phyloP scores from a whole-genome alignment of 2,888 invertebrate species.

The Pheosia tremula region DNA sequence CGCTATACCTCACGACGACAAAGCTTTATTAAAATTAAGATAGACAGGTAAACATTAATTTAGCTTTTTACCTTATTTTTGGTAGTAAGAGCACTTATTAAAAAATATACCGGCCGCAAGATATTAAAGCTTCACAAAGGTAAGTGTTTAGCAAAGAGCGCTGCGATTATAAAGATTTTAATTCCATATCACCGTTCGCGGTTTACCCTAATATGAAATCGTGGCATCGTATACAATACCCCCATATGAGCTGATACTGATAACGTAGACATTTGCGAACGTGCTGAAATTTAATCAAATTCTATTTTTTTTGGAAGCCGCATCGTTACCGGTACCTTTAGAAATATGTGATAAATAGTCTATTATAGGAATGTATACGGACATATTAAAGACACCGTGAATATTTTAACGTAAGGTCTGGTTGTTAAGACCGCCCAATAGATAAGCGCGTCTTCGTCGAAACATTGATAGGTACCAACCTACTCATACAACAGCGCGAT shows the following conservation, averaged over 20 bases:
- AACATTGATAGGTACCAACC: too few species aligned
- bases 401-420: not conserved
- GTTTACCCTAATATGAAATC: conserved; percentile 35
- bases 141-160: conserved; percentile 31
- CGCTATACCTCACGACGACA: not conserved
- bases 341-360: conserved; percentile 25
- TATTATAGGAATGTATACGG: not conserved
- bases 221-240: conserved; percentile 49
- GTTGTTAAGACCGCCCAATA: too few species aligned
- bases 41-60: not conserved
- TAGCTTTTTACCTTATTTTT: not conserved
- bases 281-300: conserved; percentile 55
- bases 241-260: conserved; percentile 56
- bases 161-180: conserved; percentile 47
- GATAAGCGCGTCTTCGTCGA: too few species aligned
- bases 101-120: not conserved
- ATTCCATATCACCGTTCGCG: conserved; percentile 32
- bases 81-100: too few species aligned
- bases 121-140: not conserved
- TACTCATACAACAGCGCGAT: too few species aligned
- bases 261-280: conserved; percentile 52
- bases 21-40: not conserved
- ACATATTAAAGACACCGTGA: not conserved
- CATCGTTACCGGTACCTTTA: conserved; percentile 11
- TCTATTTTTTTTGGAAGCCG: conserved; percentile 42